Evolutionary conservation across 1,140 invertebrate genomes (phyloP), one percentile per base, ranked within the genome.

Genomic region (Melanaphis sacchari): DNA sequence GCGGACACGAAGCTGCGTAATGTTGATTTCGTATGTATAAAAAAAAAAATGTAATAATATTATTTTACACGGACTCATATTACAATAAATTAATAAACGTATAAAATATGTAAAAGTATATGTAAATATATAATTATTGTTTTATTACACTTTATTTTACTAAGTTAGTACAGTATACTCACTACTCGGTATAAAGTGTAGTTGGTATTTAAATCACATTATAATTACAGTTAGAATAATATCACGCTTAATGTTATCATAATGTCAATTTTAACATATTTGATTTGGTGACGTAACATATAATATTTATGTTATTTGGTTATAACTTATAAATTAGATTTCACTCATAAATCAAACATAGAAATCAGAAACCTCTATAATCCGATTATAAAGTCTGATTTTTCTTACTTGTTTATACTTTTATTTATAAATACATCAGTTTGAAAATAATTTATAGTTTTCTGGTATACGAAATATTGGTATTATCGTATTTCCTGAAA

Each of bases 401-500:
- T 76, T 76, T n/a, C n/a, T 76, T 76, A 76, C 59, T 76, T 76
- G 59, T 76, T 76, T 76, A 40, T 84, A 41, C 24, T 84, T 84
- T 41, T 81, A 40, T 82, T 22, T 41, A 84, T 41, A 81, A 81
- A n/a, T 52, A 89, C 46, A 52, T 18, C 59, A 76, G 31, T 46
- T 46, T 36, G 18, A 49, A 87, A 21, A 46, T 18, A 87, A 87
- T 46, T 87, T 87, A 87, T 46, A 46, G 85, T 87, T 46, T 49
- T 46, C 85, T n/a, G 26, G 49, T 21, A 87, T 9, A 43, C 46
- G 11, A 85, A 43, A 85, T 85, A 43, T 43, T 84, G 82, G 40
- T 85, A 85, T 76, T 85, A 85, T 76, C 59, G 31, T 76, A 40
- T n/a, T 87, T 87, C 49, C n/a, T 46, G 38, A 46, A 87, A 87